Evolutionary conservation across 2,113 vertebrate species (phyloP), one percentile per base, ranked within the genome.

Genomic region (Pteruthius melanotis): DNA sequence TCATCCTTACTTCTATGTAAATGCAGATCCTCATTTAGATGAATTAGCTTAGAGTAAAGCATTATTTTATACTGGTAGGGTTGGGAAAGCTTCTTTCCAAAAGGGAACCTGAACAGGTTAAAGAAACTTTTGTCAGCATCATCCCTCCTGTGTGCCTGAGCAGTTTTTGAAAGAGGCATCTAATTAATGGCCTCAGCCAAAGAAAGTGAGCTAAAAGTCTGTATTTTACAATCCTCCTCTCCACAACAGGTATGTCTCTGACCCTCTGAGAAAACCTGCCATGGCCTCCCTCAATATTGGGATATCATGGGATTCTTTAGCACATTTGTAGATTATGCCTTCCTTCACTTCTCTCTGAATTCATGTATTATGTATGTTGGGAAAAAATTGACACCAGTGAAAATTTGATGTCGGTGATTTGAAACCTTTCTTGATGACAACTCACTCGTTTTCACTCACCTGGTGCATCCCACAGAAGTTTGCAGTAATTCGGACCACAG

Each of bases 11-110:
- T 66, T 61, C 27, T 18, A 26, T 63, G 69, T 42, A 86, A 90
- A 94, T 88, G 26, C 33, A 89, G 35, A 30, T 47, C 28, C n/a
- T 83, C 42, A 88, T 90, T 92, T 53, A 69, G 59, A 59, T 65
- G 37, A 71, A 64, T 72, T 64, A 72, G 20, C 70, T 93, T 56
- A 44, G 40, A 83, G 5, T 28, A 28, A 83, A 93, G n/a, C 45
- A 42, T 45, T 81, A 26, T 47, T 90, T 91, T 85, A 40, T 56
- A 31, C 27, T 39, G 22, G 18, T 10, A 44, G 70, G 7, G 26
- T 45, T 90, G 69, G 54, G 74, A 72, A 85, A 53, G 26, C 50
- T 90, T 33, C 24, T 88, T 85, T 72, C 53, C n/a, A 45, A 65
- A 66, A 31, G 31, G 33, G 59, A 89, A 15, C 30, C 70, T 75